phyloP scores from a whole-genome alignment of 2,888 invertebrate genomes.

The Druceiella hillmani region DNA sequence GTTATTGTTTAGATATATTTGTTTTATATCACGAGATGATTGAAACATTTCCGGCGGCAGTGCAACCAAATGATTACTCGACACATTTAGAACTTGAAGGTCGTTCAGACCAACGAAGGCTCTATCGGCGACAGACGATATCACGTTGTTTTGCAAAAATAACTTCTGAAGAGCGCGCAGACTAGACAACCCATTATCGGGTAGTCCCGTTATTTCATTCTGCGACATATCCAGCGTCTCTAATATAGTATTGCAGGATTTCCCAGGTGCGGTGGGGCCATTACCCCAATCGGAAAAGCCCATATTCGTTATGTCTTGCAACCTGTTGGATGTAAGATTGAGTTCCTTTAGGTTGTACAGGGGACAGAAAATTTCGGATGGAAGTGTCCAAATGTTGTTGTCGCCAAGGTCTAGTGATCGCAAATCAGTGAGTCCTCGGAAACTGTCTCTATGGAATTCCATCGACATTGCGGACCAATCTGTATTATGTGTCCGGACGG shows the following conservation, averaged over 20 bases:
- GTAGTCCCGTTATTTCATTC: slow-evolving; percentile 66
- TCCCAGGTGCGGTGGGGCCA: slow-evolving; percentile 60
- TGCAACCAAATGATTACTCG: slow-evolving; percentile 70
- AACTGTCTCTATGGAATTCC: slow-evolving; percentile 67
- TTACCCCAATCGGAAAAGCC: slow-evolving; percentile 70
- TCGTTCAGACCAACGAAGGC: slow-evolving; percentile 66
- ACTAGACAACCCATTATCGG: slow-evolving; percentile 66
- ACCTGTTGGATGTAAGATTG: slow-evolving; percentile 70
- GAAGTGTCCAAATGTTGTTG: slow-evolving; percentile 73
- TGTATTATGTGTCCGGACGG: slow-evolving; percentile 68
- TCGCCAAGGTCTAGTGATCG: slow-evolving; percentile 65
- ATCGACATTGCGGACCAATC: slow-evolving; percentile 77
- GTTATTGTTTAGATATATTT: slow-evolving; percentile 73
- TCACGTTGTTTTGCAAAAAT: slow-evolving; percentile 69
- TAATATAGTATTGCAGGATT: slow-evolving; percentile 63
- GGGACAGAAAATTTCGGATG: slow-evolving; percentile 67
- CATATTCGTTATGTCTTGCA: slow-evolving; percentile 71
- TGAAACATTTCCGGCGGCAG: slow-evolving; percentile 75
- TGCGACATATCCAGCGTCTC: slow-evolving; percentile 67
- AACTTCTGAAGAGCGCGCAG: slow-evolving; percentile 64
- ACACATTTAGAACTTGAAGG: slow-evolving; percentile 68
- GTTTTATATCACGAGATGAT: slow-evolving; percentile 63
- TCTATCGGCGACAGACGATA: slow-evolving; percentile 67
- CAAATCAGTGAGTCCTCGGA: slow-evolving; percentile 62
- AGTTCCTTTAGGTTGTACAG: slow-evolving; percentile 61